Base-by-base conservation (phyloP, 1,140 invertebrate genomes). In the Gryllus bimaculatus region DNA sequence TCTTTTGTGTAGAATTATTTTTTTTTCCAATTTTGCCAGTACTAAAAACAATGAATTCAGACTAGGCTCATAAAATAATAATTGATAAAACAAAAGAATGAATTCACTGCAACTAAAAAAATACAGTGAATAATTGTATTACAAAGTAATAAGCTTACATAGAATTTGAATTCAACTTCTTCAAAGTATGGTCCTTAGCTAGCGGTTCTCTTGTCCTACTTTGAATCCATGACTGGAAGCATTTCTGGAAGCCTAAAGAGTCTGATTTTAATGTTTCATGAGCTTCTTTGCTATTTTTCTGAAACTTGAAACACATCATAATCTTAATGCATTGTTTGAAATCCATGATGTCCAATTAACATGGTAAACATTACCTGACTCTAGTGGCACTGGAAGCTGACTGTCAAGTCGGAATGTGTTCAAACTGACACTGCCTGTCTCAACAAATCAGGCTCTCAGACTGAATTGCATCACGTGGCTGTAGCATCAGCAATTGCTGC, bases 131-230 rank as follows among this genome's bases (percentile, higher is more conserved):
- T 73, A 77, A 39, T 76, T 77, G 2, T 76, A 48, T 77, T 75
- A 85, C 87, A 66, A 10, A 66, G 54, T 66, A 66, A 3, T 66
- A 66, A 18, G 7, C 2, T 13, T 66, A 66, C 10, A 66, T 66
- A 10, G 18, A 66, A 66, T 66, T 66, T 66, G 54, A 66, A 66
- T 39, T 39, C 1, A 39, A 39, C 26, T 39, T 5, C 26, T 39
- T 39, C 26, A 39, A 39, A 39, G 26, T 39, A 39, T 39, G 1
- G 26, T 39, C 26, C 26, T 39, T 39, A 5, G 26, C 26, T 39
- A 39, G 26, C 5, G 26, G 26, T 39, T 1, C 26, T 39, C n/a
- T n/a, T n/a, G n/a, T n/a, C 26, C 26, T 2, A 18, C 54, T 1
- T 66, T 66, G 2, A 66, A 13, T 3, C 54, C 54, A 66, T 66